Evolutionary conservation across 1,140 invertebrate genomes (phyloP).

Genomic region (Delia radicum): DNA sequence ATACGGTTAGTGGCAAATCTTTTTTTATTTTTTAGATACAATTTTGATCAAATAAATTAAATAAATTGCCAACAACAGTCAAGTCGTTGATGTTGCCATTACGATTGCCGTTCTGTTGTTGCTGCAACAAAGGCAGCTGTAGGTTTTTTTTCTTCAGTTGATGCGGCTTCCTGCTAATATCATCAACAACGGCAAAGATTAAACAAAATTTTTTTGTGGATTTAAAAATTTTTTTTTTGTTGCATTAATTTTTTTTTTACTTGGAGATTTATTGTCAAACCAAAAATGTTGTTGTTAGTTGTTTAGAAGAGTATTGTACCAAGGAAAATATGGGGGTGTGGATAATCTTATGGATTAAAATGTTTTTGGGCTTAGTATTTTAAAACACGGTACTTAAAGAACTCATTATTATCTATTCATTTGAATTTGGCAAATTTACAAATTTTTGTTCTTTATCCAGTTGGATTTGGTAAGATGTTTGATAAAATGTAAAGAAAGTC

Average conservation of each 20-base stretch:
- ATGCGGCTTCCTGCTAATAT: slow-evolving; percentile 10
- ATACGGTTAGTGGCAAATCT: neutral
- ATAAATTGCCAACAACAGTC: slow-evolving; percentile 17
- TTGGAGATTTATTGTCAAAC: neutral
- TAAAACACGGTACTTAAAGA: too few relatives aligned
- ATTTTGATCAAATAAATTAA: slow-evolving; percentile 17
- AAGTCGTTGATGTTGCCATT: slow-evolving; percentile 12
- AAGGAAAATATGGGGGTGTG: neutral
- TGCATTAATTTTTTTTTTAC: neutral
- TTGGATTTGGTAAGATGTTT: too few relatives aligned
- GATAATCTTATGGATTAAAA: neutral
- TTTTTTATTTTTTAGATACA: neutral
- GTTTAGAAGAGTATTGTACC: neutral
- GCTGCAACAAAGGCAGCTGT: slow-evolving; percentile 16
- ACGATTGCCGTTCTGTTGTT: neutral
- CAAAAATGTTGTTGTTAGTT: neutral
- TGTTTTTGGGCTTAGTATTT: too few relatives aligned
- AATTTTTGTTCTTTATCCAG: too few relatives aligned
- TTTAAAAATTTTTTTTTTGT: neutral
- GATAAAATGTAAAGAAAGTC: too few relatives aligned
- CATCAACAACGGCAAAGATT: neutral
- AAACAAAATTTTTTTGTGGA: too few relatives aligned
- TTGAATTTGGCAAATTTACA: too few relatives aligned
- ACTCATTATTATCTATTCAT: too few relatives aligned
- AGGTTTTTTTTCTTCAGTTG: slow-evolving; percentile 24